A percentile compares a stretch with the other conserved stretches of the same genome.
Conservation (phyloP, 2,888 invertebrate species). For the Callimorpha dominula region DNA sequence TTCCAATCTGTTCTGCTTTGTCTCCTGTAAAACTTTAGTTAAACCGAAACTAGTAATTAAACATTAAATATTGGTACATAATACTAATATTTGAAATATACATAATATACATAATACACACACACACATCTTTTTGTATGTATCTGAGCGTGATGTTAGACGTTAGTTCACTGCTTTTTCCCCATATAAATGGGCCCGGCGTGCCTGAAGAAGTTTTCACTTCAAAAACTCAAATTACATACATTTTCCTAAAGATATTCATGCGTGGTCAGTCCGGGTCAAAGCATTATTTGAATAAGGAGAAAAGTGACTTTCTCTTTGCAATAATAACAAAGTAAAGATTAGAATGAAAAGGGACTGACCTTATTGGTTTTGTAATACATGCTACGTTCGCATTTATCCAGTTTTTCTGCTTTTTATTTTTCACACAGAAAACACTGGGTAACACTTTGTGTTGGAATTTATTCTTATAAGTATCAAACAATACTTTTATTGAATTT, state of each 20-base stretch:
- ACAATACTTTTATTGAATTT: neutral
- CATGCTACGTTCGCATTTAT: neutral
- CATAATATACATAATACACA: too few relatives aligned
- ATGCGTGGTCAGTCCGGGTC: neutral
- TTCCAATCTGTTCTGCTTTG: too few relatives aligned
- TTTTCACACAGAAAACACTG: neutral
- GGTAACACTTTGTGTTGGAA: neutral
- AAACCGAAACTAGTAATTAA: too few relatives aligned
- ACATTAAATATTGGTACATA: too few relatives aligned
- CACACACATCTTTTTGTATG: too few relatives aligned
- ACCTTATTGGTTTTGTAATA: slow-evolving; percentile 15
- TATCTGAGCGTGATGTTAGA: too few relatives aligned
- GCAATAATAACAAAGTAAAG: slow-evolving; percentile 5
- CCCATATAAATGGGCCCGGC: too few relatives aligned
- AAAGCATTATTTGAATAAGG: neutral
- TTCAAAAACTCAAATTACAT: too few relatives aligned
- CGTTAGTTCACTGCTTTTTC: too few relatives aligned
- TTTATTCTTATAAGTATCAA: neutral
- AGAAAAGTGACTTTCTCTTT: neutral
- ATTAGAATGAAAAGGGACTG: slow-evolving; percentile 15
- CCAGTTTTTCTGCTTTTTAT: neutral
- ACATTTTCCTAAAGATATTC: slow-evolving; percentile 1
- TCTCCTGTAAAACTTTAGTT: too few relatives aligned
- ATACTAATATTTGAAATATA: too few relatives aligned
- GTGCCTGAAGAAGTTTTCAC: too few relatives aligned